These are phyloP conservation scores for Ochlodes sylvanus DNA, from an alignment of 2,888 invertebrate species.

Conservation along the genomic window DNA sequence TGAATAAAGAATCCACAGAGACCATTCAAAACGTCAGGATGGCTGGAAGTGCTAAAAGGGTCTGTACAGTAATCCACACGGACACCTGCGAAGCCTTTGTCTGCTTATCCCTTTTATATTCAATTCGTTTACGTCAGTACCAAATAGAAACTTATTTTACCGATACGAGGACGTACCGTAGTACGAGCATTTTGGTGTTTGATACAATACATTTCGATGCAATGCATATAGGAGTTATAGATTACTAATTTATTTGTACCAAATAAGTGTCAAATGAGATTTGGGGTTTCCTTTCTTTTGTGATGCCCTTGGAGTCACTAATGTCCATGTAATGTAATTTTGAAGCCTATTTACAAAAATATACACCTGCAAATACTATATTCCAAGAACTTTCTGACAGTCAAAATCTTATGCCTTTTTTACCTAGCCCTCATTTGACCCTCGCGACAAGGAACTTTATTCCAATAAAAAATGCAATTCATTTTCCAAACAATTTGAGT, in stretches of 20 bases:
- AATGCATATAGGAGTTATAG: background rate
- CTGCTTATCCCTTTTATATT: constrained; percentile 30
- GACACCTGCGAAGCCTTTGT: constrained; percentile 32
- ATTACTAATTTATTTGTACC: no score
- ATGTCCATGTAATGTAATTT: no score
- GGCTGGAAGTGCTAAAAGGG: constrained; percentile 25
- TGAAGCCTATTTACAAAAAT: no score
- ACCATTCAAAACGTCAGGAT: constrained; percentile 19
- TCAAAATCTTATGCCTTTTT: no score
- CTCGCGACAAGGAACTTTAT: no score
- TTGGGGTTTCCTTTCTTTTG: no score
- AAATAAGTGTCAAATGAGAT: no score
- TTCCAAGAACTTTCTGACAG: no score
- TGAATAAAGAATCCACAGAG: constrained; percentile 12
- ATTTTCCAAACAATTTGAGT: constrained; percentile 36
- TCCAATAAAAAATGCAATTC: constrained; percentile 32
- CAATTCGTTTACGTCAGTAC: constrained; percentile 27
- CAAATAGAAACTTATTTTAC: constrained; percentile 7
- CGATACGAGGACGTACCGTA: background rate
- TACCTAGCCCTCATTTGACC: no score
- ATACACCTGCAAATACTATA: no score
- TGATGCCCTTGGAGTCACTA: no score
- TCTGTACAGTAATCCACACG: constrained; percentile 27
- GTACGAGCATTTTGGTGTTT: background rate
- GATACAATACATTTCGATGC: background rate